Evolutionary conservation across 2,797 vertebrate species (phyloP).

Genomic region (Tangara arthus): DNA sequence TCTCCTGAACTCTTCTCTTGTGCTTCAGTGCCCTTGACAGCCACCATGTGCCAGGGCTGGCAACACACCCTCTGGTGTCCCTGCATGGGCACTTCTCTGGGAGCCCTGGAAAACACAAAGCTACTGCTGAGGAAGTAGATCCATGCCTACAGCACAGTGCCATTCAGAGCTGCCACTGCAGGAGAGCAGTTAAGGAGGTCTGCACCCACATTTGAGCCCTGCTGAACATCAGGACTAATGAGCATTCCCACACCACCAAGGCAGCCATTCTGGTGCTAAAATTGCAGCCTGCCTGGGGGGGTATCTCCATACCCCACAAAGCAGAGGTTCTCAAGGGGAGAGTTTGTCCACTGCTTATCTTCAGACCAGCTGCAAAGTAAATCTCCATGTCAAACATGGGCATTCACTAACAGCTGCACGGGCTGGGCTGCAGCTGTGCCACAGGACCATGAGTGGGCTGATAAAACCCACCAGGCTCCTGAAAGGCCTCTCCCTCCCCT

Average conservation of each 20-base stretch:
- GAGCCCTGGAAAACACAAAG: not conserved
- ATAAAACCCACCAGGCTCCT: not conserved
- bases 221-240: not conserved
- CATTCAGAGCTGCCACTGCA: not conserved
- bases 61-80: rapidly evolving
- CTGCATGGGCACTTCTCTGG: not conserved
- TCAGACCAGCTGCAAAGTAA: not conserved
- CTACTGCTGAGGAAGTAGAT: not conserved
- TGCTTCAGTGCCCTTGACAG: not conserved
- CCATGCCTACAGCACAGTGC: rapidly evolving
- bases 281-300: not conserved
- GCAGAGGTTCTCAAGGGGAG: not conserved
- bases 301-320: not conserved
- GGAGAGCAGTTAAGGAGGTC: not conserved
- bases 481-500: not conserved
- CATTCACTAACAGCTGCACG: not conserved
- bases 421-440: not conserved
- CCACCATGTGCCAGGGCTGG: not conserved
- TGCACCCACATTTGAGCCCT: not conserved
- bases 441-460: not conserved
- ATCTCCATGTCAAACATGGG: not conserved
- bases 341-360: not conserved
- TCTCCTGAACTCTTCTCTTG: not conserved
- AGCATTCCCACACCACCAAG: not conserved
- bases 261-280: not conserved